Evolutionary conservation across 23 tunicate species (phyloP), one percentile per base, ranked within the genome.

Genomic region (Styela clava): DNA sequence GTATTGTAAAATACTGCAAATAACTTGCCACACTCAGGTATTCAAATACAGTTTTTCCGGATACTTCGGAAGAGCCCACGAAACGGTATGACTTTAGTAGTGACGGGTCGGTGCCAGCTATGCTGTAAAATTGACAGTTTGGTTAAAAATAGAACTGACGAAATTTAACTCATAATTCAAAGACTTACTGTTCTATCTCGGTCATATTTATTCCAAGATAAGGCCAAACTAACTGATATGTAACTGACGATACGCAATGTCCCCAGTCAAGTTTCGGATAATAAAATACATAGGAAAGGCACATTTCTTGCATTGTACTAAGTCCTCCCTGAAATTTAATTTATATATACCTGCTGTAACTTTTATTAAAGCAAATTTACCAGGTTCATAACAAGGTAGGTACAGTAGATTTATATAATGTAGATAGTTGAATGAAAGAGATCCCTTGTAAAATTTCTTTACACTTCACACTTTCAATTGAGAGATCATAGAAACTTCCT

Each of bases 281-380:
- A 79, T 86, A 86, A 33, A 79, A 86, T 23, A 86, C 74, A 33
- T 35, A 86, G 16, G 84, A 44, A 7, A 79, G 32, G 79, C 89
- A 86, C 89, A 86, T 86, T 24, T 86, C 89, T 79, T 72, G 71
- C 3, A 25, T 36, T 33, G 89, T 79, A 24, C 61, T 68, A 64
- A 86, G 62, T 22, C 89, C 89, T 2, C 84, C 89, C 89, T 86
- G 64, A 71, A 71, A 79, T 34, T 64, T 52, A 73, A n/a, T 77
- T 31, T 20, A 27, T 27, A 21, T 29, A 73, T 25, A 73, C 31
- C 7, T 51, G 16, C n/a, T 73, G 20, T 74, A 35, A 24, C 62
- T 74, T 2, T 33, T 21, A 34, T 7, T 32, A 74, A 33, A 2
- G n/a, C 24, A 19, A 16, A 26, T 9, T n/a, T n/a, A n/a, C n/a